A percentile compares a stretch with the other conserved stretches of the same genome.
These are phyloP conservation scores for Manis pentadactyla DNA, from an alignment of 2,797 vertebrate species.

Conservation along the genomic window DNA sequence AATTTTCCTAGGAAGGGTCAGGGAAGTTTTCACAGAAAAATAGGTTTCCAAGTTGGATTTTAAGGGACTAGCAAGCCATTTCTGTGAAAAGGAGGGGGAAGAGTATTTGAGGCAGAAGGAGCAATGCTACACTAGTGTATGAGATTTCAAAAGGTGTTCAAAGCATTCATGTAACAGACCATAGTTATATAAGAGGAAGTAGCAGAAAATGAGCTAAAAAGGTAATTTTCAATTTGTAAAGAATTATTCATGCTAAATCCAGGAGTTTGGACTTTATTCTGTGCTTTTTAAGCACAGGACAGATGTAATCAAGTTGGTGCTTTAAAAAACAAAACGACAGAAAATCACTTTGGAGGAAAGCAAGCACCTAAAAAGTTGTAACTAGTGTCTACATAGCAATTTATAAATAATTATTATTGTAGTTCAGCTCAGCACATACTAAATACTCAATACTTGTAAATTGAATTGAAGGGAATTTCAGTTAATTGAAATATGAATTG, in stretches of 20 bases:
- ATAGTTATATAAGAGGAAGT: constrained; percentile 9
- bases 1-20: neutral
- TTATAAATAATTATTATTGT: constrained; percentile 59
- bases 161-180: neutral
- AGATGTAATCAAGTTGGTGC: neutral
- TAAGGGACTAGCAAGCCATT: neutral
- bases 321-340: neutral
- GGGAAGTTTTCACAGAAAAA: constrained; percentile 12
- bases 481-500: constrained; percentile 1
- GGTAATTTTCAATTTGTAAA: neutral
- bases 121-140: neutral
- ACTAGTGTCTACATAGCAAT: constrained; percentile 23
- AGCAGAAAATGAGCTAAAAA: constrained; percentile 4
- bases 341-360: constrained; percentile 43
- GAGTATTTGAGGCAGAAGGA: constrained; percentile 19
- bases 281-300: constrained; percentile 37
- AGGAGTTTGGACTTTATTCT: constrained; percentile 16
- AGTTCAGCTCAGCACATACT: constrained; percentile 8
- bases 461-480: neutral
- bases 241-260: neutral
- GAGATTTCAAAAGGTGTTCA: constrained; percentile 16
- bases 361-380: constrained; percentile 17
- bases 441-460: constrained; percentile 1
- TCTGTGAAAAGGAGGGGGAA: neutral
- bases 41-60: constrained; percentile 11